Conservation (phyloP, 2,113 vertebrate genomes). For the Microtus pennsylvanicus region DNA sequence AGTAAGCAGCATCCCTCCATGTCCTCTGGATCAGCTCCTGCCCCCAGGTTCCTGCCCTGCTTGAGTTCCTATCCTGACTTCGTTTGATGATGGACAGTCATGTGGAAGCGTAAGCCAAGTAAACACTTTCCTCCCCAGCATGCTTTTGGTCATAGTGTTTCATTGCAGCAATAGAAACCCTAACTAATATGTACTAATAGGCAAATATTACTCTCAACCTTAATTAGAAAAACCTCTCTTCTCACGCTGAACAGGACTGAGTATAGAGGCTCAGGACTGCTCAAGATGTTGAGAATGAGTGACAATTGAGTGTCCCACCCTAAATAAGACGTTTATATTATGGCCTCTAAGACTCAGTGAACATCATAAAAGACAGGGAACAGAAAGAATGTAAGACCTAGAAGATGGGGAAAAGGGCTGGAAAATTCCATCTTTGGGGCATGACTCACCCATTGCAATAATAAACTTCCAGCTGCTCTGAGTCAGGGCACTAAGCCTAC, state of each 20-base stretch:
- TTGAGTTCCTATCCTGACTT: neutral
- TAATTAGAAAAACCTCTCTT: neutral
- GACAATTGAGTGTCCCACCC: neutral
- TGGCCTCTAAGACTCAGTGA: neutral
- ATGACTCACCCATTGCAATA: neutral
- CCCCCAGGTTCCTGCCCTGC: neutral
- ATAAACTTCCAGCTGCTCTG: neutral
- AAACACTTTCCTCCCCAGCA: neutral
- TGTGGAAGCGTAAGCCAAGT: neutral
- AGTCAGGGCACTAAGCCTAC: neutral
- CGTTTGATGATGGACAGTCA: neutral
- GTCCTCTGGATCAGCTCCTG: neutral
- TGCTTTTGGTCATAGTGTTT: neutral
- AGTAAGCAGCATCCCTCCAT: neutral
- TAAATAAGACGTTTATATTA: neutral
- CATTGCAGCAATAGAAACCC: neutral
- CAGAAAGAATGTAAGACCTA: neutral
- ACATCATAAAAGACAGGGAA: neutral
- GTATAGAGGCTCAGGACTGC: neutral
- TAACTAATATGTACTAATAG: neutral
- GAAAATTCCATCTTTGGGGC: neutral
- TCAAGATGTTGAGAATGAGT: neutral
- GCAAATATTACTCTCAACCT: neutral
- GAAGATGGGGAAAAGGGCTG: neutral
- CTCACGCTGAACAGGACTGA: neutral